Evolutionary conservation across 2,113 vertebrate genomes (phyloP).

Genomic region (Piprites chloris): DNA sequence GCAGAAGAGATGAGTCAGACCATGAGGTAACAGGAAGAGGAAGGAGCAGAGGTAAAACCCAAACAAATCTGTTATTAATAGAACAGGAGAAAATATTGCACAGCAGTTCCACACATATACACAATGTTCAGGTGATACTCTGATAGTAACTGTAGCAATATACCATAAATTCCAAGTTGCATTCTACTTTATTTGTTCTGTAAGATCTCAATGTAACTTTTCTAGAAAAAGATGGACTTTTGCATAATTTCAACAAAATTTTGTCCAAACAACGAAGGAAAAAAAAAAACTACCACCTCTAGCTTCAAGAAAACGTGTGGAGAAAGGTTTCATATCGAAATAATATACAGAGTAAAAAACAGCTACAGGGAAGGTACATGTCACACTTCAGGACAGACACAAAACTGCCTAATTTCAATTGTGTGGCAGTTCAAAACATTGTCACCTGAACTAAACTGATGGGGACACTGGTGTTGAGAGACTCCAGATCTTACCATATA

Average conservation of each 20-base stretch:
- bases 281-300: neutral
- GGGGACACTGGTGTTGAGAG: neutral
- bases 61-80: neutral
- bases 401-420: neutral
- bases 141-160: neutral
- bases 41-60: slow-evolving; percentile 21
- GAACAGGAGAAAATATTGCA: neutral
- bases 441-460: neutral
- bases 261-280: neutral
- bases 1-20: neutral
- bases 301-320: neutral
- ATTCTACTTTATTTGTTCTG: neutral
- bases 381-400: neutral
- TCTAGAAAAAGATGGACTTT: neutral
- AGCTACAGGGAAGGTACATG: neutral
- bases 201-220: neutral
- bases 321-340: neutral
- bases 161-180: neutral
- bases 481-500: neutral
- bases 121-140: neutral
- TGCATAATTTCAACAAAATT: neutral
- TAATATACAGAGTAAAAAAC: neutral
- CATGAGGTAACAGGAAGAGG: neutral
- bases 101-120: neutral
- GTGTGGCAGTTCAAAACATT: neutral